A percentile compares a stretch with the other conserved stretches of the same genome.
These are phyloP conservation scores for Malurus splendens DNA, from an alignment of 2,797 vertebrate species.

Conservation along the genomic window DNA sequence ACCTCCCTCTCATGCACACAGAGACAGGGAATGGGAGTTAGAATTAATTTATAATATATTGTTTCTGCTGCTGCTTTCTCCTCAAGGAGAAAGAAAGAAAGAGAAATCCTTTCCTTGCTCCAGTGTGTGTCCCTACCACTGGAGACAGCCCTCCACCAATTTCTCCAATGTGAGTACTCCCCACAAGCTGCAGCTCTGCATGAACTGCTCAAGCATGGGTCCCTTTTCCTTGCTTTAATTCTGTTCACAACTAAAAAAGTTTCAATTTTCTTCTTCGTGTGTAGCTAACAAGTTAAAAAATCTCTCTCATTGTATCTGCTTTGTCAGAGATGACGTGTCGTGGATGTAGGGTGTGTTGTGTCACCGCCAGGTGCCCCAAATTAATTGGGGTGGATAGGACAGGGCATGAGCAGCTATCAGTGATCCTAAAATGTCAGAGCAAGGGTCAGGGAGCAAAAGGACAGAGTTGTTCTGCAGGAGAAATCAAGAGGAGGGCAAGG, in stretches of 20 bases:
- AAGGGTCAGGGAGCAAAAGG: neutral
- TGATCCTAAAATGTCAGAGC: neutral
- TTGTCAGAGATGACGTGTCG: neutral
- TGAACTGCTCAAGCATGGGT: neutral
- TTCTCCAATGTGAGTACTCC: neutral
- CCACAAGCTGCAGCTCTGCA: neutral
- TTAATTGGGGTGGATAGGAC: neutral
- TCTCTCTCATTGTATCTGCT: neutral
- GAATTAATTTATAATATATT: accelerated
- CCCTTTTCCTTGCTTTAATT: neutral
- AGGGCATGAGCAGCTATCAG: neutral
- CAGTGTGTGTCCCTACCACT: neutral
- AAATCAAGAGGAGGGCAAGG: neutral
- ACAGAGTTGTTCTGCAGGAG: neutral
- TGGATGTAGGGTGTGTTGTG: neutral
- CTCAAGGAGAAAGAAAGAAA: neutral
- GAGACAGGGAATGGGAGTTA: neutral
- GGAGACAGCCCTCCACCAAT: too few relatives aligned
- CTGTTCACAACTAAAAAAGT: neutral
- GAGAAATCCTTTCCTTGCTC: neutral
- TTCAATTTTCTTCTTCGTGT: neutral
- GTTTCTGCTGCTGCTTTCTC: neutral
- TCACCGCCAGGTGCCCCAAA: neutral
- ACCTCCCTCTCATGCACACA: neutral
- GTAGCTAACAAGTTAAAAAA: neutral